A percentile compares a stretch with the other conserved stretches of the same genome.
These are phyloP conservation scores for Orchestes rusci DNA, from an alignment of 2,888 invertebrate genomes.

Conservation along the genomic window DNA sequence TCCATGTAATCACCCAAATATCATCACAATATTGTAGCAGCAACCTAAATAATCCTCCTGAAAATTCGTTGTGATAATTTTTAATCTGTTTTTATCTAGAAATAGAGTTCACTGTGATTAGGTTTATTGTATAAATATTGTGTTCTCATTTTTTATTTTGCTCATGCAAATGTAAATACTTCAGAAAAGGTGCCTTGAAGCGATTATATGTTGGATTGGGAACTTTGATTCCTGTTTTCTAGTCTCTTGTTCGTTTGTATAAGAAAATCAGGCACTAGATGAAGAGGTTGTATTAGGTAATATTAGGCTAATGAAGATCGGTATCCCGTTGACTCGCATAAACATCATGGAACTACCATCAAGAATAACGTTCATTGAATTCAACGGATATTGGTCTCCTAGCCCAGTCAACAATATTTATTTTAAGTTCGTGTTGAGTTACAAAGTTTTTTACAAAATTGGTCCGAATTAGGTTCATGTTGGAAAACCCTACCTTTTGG, in stretches of 20 bases:
- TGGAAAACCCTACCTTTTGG: too few species aligned
- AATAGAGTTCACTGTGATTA: constrained; percentile 18
- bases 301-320: too few species aligned
- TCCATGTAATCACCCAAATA: too few species aligned
- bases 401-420: too few species aligned
- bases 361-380: too few species aligned
- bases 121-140: constrained; percentile 5
- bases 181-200: constrained; percentile 16
- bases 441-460: too few species aligned
- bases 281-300: constrained; percentile 4
- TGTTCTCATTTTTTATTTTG: constrained; percentile 3
- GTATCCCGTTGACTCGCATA: too few species aligned
- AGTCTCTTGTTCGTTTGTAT: constrained; percentile 4
- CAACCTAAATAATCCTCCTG: constrained; percentile 11
- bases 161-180: constrained; percentile 10
- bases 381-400: too few species aligned
- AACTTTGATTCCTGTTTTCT: constrained; percentile 13
- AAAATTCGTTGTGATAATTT: constrained; percentile 16
- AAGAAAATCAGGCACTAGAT: constrained; percentile 8
- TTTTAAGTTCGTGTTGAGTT: too few species aligned
- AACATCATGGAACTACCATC: too few species aligned
- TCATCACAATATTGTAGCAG: too few species aligned
- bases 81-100: constrained; percentile 11
- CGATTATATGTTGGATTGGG: constrained; percentile 6
- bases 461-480: too few species aligned